Percentiles rank a stretch among this genome's conserved stretches.
Conservation (phyloP, 2,888 invertebrate species). For the Drosophila anomalata region DNA sequence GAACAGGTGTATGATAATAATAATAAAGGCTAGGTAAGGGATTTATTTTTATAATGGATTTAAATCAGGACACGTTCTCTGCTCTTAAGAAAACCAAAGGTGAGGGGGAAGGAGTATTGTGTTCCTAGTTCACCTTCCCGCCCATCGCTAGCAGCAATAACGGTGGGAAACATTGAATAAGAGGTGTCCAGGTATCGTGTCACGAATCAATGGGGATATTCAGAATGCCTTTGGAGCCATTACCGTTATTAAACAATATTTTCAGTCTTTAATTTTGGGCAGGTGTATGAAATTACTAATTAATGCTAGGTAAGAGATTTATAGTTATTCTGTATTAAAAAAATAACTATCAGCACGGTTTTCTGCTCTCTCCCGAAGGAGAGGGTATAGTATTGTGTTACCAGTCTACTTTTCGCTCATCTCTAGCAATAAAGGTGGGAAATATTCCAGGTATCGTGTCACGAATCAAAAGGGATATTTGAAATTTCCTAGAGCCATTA, state of each 20-base stretch:
- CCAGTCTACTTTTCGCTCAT: background rate
- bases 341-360: no score
- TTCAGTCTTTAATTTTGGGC: background rate
- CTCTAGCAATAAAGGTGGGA: conserved; percentile 19
- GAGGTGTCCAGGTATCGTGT: conserved; percentile 23
- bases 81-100: conserved; percentile 6
- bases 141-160: conserved; percentile 15
- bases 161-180: conserved; percentile 25
- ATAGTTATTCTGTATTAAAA: no score
- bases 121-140: conserved; percentile 5
- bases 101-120: conserved; percentile 3
- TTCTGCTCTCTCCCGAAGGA: no score
- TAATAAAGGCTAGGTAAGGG: no score
- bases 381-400: no score
- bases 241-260: background rate
- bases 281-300: background rate
- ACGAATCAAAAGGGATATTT: conserved; percentile 14
- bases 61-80: conserved; percentile 1
- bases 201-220: conserved; percentile 19
- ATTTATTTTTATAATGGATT: background rate
- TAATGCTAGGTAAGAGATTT: no score
- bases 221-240: background rate
- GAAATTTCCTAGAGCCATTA: background rate
- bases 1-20: background rate
- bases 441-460: conserved; percentile 28